These are phyloP conservation scores for Mustela lutreola DNA, from an alignment of 2,113 vertebrate species.

Conservation along the genomic window DNA sequence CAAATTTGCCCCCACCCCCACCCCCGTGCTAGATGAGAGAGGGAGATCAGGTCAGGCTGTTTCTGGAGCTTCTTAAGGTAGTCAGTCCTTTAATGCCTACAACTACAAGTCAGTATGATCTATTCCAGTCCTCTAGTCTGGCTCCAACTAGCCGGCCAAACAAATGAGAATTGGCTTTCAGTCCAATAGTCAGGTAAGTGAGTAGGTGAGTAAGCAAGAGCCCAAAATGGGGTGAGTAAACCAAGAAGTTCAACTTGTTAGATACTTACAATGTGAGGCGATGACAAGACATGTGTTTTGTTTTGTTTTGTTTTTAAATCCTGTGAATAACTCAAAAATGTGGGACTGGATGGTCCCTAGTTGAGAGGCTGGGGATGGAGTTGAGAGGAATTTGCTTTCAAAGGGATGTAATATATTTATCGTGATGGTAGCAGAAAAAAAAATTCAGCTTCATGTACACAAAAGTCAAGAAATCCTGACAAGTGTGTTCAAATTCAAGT, in stretches of 20 bases:
- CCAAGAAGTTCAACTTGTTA: background rate
- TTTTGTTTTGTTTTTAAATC: background rate
- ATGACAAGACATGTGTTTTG: background rate
- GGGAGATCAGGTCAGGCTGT: background rate
- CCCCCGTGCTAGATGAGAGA: background rate
- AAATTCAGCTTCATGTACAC: background rate
- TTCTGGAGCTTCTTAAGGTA: background rate
- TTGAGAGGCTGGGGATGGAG: background rate
- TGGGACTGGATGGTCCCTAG: background rate
- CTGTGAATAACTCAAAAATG: background rate
- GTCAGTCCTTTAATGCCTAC: background rate
- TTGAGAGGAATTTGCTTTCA: background rate
- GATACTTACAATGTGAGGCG: background rate
- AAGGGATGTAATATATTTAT: background rate
- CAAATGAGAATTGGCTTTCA: rapidly evolving
- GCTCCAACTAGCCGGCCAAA: background rate
- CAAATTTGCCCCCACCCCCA: too few relatives aligned
- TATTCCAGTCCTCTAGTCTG: background rate
- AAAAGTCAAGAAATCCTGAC: constrained; percentile 13
- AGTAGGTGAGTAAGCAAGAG: background rate
- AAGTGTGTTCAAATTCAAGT: background rate
- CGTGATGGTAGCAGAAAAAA: background rate
- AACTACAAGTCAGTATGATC: background rate
- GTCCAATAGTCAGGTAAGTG: background rate
- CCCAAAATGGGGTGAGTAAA: background rate